Percentiles rank a stretch among this genome's conserved stretches.
Evolutionary conservation across 2,888 invertebrate species (phyloP).

Genomic region (Microctonus brassicae): DNA sequence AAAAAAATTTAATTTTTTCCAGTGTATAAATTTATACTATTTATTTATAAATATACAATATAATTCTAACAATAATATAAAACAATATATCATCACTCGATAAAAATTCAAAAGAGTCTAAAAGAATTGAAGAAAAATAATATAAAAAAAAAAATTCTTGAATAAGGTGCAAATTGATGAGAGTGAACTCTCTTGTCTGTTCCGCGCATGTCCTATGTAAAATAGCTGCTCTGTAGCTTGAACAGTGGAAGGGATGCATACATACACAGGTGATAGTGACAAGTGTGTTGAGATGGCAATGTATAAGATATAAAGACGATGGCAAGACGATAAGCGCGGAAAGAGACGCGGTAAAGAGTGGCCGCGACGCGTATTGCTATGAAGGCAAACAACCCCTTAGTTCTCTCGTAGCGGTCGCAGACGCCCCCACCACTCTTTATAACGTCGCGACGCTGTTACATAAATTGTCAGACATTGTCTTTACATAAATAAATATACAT

Average conservation of each 20-base stretch:
- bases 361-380: constrained; percentile 56
- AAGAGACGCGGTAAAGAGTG: constrained; percentile 52
- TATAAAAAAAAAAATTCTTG: no score
- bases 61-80: no score
- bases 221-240: constrained; percentile 51
- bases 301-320: background rate
- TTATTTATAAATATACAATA: no score
- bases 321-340: constrained; percentile 32
- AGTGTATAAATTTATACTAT: no score
- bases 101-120: no score
- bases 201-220: constrained; percentile 68
- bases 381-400: constrained; percentile 69
- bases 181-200: no score
- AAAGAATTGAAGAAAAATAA: no score
- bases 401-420: constrained; percentile 67
- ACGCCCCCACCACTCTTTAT: constrained; percentile 64
- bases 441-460: constrained; percentile 53
- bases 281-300: background rate
- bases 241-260: constrained; percentile 31
- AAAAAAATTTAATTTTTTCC: no score
- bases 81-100: no score
- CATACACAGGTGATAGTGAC: constrained; percentile 16
- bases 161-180: background rate
- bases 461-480: constrained; percentile 50
- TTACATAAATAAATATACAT: no score